Evolutionary conservation across 2,888 invertebrate genomes (phyloP).

Genomic region (Caenorhabditis sp.): DNA sequence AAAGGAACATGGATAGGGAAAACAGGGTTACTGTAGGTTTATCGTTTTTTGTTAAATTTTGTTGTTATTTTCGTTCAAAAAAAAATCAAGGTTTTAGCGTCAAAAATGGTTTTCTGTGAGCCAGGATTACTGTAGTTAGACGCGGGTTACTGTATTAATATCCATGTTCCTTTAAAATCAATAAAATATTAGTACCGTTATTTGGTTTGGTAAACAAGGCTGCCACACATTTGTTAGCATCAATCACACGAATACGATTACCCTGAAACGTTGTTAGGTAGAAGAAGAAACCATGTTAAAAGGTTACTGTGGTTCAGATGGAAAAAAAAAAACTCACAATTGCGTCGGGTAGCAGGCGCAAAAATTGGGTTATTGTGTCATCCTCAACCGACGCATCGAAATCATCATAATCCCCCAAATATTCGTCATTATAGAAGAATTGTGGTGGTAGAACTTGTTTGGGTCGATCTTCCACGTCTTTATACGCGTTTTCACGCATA

Average conservation of each 20-base stretch:
- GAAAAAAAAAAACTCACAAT: constrained; percentile 46
- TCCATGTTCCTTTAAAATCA: too few species aligned
- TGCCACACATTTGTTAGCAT: constrained; percentile 43
- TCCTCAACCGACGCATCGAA: constrained; percentile 61
- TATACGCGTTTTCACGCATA: constrained; percentile 83
- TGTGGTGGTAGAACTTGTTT: constrained; percentile 82
- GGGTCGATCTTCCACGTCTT: constrained; percentile 52
- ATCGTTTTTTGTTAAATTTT: too few species aligned
- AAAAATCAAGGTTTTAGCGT: too few species aligned
- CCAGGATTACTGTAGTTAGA: too few species aligned
- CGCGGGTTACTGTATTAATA: too few species aligned
- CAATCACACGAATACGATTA: constrained; percentile 39
- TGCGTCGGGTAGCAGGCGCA: constrained; percentile 52
- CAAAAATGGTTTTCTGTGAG: too few species aligned
- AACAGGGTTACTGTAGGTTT: too few species aligned
- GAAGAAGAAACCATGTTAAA: background rate
- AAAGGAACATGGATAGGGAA: too few species aligned
- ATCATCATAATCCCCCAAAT: constrained; percentile 79
- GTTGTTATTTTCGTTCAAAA: too few species aligned
- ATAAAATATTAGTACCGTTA: background rate
- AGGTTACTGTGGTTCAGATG: background rate
- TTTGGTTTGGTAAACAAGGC: constrained; percentile 27
- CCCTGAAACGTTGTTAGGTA: constrained; percentile 20
- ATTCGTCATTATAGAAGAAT: constrained; percentile 88
- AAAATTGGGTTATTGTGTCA: constrained; percentile 55